A percentile compares a stretch with the other conserved stretches of the same genome.
Evolutionary conservation across 2,888 invertebrate species (phyloP).

Genomic region (Dryomyza anilis): DNA sequence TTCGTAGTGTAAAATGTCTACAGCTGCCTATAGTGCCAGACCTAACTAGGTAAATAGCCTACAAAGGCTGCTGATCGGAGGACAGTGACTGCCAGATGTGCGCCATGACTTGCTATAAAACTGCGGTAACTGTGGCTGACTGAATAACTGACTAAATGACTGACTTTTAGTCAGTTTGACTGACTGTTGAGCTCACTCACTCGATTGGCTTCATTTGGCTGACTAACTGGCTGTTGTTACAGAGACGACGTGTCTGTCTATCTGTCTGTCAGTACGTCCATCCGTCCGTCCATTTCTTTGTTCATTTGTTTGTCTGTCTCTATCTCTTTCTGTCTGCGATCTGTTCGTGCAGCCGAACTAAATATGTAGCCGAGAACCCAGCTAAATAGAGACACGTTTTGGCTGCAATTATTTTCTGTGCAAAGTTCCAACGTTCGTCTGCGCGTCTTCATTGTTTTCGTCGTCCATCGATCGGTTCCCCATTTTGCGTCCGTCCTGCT

Average conservation of each 20-base stretch:
- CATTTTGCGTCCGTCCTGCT: too few species aligned
- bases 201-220: conserved; percentile 2
- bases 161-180: too few species aligned
- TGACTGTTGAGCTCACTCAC: neutral
- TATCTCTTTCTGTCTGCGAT: neutral
- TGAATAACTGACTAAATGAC: too few species aligned
- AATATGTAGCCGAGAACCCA: conserved; percentile 9
- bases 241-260: neutral
- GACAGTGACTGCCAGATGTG: too few species aligned
- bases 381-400: neutral
- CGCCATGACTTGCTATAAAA: too few species aligned
- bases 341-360: conserved; percentile 18
- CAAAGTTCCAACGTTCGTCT: neutral
- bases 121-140: too few species aligned
- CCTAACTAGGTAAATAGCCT: too few species aligned
- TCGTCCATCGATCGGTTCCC: too few species aligned
- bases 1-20: too few species aligned
- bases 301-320: neutral
- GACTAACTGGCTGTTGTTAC: conserved; percentile 9
- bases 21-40: too few species aligned
- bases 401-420: neutral
- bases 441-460: neutral
- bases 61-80: too few species aligned
- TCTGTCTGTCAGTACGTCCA: neutral
- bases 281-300: neutral